phyloP scores from a whole-genome alignment of 2,888 invertebrate genomes.

The Tortrix viridana region DNA sequence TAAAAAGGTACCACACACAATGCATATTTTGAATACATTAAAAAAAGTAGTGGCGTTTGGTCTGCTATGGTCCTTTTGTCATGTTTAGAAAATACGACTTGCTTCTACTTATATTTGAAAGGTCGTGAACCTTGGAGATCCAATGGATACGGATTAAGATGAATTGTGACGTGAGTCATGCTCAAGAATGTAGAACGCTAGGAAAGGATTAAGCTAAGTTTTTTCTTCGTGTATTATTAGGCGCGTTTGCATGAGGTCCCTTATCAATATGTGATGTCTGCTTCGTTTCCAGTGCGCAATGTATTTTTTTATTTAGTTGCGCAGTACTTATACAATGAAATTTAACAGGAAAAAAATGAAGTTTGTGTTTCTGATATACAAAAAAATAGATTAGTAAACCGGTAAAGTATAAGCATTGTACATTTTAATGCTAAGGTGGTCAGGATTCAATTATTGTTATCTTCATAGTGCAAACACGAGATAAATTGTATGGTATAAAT shows the following conservation, averaged over 20 bases:
- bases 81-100: constrained; percentile 50
- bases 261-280: neutral
- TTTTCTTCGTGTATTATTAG: neutral
- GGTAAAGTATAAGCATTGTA: too few relatives aligned
- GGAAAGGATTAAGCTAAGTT: constrained; percentile 5
- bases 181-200: constrained; percentile 48
- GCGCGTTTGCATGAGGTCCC: neutral
- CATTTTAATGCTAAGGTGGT: too few relatives aligned
- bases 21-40: constrained; percentile 81
- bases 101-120: constrained; percentile 56
- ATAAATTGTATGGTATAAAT: too few relatives aligned
- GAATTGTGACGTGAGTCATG: constrained; percentile 59
- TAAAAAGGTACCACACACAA: constrained; percentile 68
- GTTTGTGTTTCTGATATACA: too few relatives aligned
- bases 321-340: too few relatives aligned
- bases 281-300: neutral
- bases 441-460: too few relatives aligned
- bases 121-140: constrained; percentile 61
- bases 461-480: too few relatives aligned
- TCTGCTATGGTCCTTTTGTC: constrained; percentile 54
- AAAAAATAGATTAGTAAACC: too few relatives aligned
- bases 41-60: constrained; percentile 65
- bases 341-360: too few relatives aligned
- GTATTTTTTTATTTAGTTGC: too few relatives aligned
- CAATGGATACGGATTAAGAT: constrained; percentile 55